phyloP scores from a whole-genome alignment of 2,113 vertebrate genomes.

The Nerophis ophidion region DNA sequence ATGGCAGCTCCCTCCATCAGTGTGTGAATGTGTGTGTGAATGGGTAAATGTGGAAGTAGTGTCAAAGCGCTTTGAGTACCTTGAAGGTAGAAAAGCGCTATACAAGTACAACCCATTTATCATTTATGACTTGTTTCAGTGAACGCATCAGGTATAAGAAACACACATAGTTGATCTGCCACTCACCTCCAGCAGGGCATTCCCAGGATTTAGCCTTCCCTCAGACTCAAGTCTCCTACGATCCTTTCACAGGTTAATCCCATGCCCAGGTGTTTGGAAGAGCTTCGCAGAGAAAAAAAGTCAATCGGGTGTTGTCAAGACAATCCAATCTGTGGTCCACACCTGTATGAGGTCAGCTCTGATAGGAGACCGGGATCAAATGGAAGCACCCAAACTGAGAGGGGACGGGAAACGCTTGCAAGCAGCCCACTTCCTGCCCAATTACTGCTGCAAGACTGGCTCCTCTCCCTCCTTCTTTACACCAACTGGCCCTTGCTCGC shows the following conservation, averaged over 20 bases:
- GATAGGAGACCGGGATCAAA: slow-evolving; percentile 51
- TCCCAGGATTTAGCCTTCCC: slow-evolving; percentile 30
- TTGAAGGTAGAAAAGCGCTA: no score
- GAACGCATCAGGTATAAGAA: slow-evolving; percentile 4
- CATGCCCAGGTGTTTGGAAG: slow-evolving; percentile 47
- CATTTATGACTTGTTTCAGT: slow-evolving; percentile 12
- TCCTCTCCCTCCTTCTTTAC: slow-evolving; percentile 24
- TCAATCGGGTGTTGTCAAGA: slow-evolving; percentile 19
- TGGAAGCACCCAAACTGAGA: slow-evolving; percentile 51
- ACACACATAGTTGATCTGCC: slow-evolving; percentile 1
- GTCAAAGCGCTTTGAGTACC: no score
- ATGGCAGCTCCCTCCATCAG: no score
- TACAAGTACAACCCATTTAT: no score
- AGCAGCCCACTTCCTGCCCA: slow-evolving; percentile 65
- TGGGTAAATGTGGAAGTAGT: no score
- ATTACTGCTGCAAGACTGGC: slow-evolving; percentile 61
- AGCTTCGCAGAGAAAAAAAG: slow-evolving; percentile 25
- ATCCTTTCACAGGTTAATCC: slow-evolving; percentile 62
- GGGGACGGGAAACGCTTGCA: slow-evolving; percentile 44
- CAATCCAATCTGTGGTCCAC: slow-evolving; percentile 46
- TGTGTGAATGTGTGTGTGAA: no score
- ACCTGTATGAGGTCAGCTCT: slow-evolving; percentile 64
- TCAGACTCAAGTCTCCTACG: slow-evolving; percentile 38
- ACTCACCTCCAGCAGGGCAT: slow-evolving; percentile 60
- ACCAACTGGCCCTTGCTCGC: slow-evolving; percentile 17